These are phyloP conservation scores for Macrosiphum euphorbiae DNA, from an alignment of 2,888 invertebrate genomes.

Conservation along the genomic window DNA sequence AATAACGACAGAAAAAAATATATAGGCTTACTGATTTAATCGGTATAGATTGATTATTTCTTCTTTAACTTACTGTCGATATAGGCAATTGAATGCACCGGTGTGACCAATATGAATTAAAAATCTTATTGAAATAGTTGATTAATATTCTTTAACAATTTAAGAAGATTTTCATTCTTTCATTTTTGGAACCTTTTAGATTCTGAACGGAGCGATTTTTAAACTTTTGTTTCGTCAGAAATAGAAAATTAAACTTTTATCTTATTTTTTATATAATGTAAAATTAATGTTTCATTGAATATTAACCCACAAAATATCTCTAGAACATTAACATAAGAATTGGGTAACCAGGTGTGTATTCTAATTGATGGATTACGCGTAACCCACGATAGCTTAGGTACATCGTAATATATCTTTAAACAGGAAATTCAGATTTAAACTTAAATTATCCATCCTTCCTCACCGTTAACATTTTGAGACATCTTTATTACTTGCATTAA, in stretches of 20 bases:
- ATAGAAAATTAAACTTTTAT: background rate
- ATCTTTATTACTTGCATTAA: background rate
- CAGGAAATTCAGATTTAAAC: slow-evolving; percentile 33
- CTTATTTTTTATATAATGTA: background rate
- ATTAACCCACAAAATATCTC: background rate
- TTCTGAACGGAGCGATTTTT: background rate
- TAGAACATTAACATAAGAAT: background rate
- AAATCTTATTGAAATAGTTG: background rate
- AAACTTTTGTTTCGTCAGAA: background rate
- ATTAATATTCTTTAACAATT: background rate
- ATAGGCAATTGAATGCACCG: too few species aligned
- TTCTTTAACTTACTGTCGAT: too few species aligned
- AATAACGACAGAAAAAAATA: too few species aligned
- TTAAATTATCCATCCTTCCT: background rate
- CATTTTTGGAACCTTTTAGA: background rate
- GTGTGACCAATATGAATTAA: background rate
- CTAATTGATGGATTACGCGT: background rate
- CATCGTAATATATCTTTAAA: background rate
- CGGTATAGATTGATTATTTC: too few species aligned
- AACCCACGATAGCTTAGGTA: background rate
- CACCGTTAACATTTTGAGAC: background rate
- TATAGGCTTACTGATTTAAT: too few species aligned
- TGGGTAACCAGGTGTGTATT: background rate
- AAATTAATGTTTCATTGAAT: slow-evolving; percentile 1
- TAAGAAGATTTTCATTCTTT: background rate